A percentile compares a stretch with the other conserved stretches of the same genome.
Conservation (phyloP, 2,113 vertebrate genomes). For the Probosciger aterrimus region DNA sequence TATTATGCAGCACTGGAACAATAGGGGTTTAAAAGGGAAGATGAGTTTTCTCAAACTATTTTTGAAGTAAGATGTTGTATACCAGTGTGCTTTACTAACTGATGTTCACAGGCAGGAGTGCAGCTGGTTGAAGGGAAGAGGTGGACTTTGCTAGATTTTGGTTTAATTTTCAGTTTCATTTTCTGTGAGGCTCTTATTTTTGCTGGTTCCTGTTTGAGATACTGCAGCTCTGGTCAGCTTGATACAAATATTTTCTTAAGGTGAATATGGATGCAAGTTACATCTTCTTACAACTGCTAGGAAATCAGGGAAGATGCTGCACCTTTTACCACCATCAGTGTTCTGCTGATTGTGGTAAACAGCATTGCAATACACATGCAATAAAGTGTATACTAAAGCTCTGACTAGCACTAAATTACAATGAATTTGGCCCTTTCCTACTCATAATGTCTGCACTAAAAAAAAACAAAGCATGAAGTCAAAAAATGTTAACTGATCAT, state of each 20-base stretch:
- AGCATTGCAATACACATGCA: background rate
- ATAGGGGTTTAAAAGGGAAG: background rate
- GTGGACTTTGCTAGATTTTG: background rate
- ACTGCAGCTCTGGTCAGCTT: background rate
- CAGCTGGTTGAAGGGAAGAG: background rate
- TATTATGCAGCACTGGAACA: background rate
- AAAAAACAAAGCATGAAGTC: background rate
- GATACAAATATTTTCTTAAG: background rate
- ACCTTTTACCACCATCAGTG: background rate
- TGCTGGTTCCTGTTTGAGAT: background rate
- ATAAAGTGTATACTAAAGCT: background rate
- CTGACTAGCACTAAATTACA: background rate
- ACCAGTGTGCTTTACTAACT: background rate
- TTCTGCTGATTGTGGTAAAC: background rate
- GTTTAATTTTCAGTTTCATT: background rate
- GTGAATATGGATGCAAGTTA: background rate
- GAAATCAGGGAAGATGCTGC: background rate
- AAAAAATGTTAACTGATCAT: background rate
- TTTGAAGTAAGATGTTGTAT: background rate
- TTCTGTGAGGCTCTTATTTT: background rate
- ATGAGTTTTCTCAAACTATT: background rate
- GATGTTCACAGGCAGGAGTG: background rate
- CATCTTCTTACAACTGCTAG: background rate
- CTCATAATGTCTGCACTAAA: background rate
- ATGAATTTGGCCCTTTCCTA: background rate